These are phyloP conservation scores for Cephonodes hylas DNA, from an alignment of 2,888 invertebrate genomes.

Conservation along the genomic window DNA sequence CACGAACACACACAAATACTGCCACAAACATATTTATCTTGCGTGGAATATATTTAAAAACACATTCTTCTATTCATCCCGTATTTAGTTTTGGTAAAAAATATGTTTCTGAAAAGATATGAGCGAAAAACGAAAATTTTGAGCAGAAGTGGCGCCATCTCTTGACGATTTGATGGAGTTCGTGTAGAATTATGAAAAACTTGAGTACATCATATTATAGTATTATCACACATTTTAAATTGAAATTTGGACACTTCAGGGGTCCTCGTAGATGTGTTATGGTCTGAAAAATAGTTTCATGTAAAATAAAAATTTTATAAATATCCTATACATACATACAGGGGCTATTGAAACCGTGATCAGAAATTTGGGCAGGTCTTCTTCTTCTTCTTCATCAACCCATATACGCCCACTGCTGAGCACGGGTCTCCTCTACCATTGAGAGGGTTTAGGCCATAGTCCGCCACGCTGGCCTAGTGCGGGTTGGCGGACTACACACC, in stretches of 20 bases:
- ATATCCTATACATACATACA: no score
- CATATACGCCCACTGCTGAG: no score
- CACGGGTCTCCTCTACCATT: no score
- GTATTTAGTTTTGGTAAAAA: background rate
- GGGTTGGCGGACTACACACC: no score
- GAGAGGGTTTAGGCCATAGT: no score
- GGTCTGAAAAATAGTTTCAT: no score
- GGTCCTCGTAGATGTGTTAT: no score
- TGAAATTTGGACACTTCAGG: no score
- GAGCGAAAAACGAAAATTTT: background rate
- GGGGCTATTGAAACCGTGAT: background rate
- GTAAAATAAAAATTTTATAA: background rate
- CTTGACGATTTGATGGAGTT: background rate
- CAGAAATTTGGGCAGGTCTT: no score
- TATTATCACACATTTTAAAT: background rate
- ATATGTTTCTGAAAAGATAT: background rate
- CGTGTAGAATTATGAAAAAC: background rate
- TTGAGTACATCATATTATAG: background rate
- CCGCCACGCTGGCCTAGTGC: no score
- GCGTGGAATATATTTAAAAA: background rate
- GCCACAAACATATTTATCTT: background rate
- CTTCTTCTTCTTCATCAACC: no score
- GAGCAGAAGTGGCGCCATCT: background rate
- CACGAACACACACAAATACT: background rate
- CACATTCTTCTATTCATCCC: no score